phyloP scores from a whole-genome alignment of 2,113 vertebrate genomes.

The Ceyx melanurus region DNA sequence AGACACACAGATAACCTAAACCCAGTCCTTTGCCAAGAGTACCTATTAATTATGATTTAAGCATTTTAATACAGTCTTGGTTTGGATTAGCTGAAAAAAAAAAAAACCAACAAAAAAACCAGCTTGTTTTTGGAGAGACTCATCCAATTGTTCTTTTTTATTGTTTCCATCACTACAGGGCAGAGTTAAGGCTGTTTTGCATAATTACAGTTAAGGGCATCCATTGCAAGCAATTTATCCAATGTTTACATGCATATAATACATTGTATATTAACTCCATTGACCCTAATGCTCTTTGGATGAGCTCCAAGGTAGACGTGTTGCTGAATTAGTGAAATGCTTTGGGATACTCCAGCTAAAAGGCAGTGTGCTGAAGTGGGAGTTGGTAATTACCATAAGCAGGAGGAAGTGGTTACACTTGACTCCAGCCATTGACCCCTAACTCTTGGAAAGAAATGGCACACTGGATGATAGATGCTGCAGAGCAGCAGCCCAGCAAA shows the following conservation, averaged over 20 bases:
- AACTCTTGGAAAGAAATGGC: constrained; percentile 61
- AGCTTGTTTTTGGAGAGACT: not conserved
- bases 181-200: constrained; percentile 46
- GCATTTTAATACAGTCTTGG: not conserved
- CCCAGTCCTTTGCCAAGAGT: not conserved
- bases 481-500: constrained; percentile 23
- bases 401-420: constrained; percentile 43
- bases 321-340: constrained; percentile 56
- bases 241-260: constrained; percentile 58
- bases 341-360: constrained; percentile 63
- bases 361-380: constrained; percentile 62
- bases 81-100: not conserved
- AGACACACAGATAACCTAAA: not conserved
- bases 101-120: not conserved
- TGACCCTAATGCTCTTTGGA: constrained; percentile 40
- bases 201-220: not conserved
- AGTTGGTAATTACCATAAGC: constrained; percentile 39
- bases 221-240: constrained; percentile 51
- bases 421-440: constrained; percentile 52
- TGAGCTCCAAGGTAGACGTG: constrained; percentile 21
- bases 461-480: constrained; percentile 5
- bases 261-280: constrained; percentile 53
- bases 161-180: constrained; percentile 8
- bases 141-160: not conserved
- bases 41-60: not conserved